phyloP scores from a whole-genome alignment of 1,140 invertebrate genomes.

The Eumaeus atala region DNA sequence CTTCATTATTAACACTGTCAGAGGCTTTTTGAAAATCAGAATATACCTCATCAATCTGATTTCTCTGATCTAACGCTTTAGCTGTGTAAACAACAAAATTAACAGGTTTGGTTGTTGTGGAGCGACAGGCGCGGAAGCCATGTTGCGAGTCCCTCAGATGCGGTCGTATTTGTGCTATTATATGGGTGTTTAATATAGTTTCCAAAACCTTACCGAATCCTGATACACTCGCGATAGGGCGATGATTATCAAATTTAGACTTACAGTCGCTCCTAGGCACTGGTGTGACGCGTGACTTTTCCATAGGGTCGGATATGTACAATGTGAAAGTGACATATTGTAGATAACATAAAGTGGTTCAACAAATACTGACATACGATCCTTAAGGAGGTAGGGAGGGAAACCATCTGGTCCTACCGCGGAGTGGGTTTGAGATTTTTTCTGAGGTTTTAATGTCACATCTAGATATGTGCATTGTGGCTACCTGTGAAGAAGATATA shows the following conservation, averaged over 20 bases:
- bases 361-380: no score
- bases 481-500: no score
- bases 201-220: constrained; percentile 2
- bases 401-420: no score
- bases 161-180: neutral
- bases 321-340: no score
- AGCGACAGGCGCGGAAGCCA: neutral
- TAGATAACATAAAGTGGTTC: no score
- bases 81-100: neutral
- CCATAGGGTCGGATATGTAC: no score
- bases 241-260: neutral
- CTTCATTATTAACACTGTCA: neutral
- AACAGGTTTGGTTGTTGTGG: neutral
- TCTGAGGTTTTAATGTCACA: no score
- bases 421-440: no score
- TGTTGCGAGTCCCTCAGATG: neutral
- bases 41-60: neutral
- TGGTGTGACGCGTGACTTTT: constrained; percentile 1
- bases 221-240: constrained; percentile 6
- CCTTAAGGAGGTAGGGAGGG: no score
- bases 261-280: neutral
- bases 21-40: neutral
- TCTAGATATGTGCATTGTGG: no score
- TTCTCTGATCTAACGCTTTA: neutral
- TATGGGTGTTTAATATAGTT: neutral